Base-by-base conservation (phyloP, 2,113 vertebrate genomes). In the Calcarius ornatus region DNA sequence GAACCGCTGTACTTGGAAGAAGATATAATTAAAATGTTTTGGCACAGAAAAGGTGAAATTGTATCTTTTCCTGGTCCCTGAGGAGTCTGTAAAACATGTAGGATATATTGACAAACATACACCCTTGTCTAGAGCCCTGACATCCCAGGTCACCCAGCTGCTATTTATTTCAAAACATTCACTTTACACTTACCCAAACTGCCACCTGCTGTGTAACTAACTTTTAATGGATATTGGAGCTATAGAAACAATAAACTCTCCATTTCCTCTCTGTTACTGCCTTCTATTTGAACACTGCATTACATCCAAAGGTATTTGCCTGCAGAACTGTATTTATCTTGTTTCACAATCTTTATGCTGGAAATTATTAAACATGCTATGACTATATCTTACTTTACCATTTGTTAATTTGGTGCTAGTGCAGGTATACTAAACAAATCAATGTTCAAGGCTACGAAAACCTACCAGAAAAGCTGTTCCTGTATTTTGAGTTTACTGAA, bases 11-110 rank as follows among this genome's bases (percentile, higher is more conserved):
- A 99, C 98, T 99, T 99, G 98, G 98, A 98, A 99, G 99, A 98
- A 99, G 99, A 99, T 99, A 99, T 99, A 99, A 99, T 99, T 99
- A 99, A 99, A 99, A 99, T 99, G 99, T 99, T 99, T 99, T 99
- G 99, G 98, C 98, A 98, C 98, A 98, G 98, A 98, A 98, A 98
- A 99, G 98, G 99, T 99, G 98, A 99, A 99, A 98, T 97, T 98
- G 97, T 98, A 98, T 99, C 99, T 99, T 99, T 98, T 96, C 97
- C 97, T 97, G 95, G 97, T 97, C 97, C 99, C 98, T 97, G 86
- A 98, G 98, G 98, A 99, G 97, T 98, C 98, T 95, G 97, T 97
- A 98, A 98, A 98, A 98, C 98, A 98, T 98, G 97, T 98, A 98
- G 98, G 96, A 97, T 97, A 98, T 98, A 98, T 98, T 98, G 99